These are phyloP conservation scores for Bilobella aurantiaca DNA, from an alignment of 1,140 invertebrate genomes.

Conservation along the genomic window DNA sequence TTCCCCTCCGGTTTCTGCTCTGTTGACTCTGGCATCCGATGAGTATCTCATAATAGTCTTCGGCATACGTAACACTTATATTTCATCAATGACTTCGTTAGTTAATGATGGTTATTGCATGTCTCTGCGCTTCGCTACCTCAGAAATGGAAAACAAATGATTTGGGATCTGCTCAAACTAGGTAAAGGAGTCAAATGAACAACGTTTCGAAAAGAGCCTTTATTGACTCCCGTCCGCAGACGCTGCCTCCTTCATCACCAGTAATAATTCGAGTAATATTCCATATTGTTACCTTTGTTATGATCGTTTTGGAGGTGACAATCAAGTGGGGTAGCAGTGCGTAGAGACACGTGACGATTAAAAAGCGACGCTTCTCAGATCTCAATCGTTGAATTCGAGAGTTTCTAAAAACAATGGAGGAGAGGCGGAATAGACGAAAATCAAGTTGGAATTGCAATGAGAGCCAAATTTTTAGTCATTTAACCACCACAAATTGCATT, in stretches of 20 bases:
- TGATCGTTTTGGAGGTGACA: background rate
- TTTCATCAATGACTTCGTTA: background rate
- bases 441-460: background rate
- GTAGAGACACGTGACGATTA: background rate
- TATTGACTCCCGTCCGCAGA: background rate
- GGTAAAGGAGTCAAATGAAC: background rate
- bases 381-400: too few species aligned
- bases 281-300: background rate
- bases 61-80: background rate
- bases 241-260: too few species aligned
- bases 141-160: background rate
- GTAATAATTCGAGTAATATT: too few species aligned
- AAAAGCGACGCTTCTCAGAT: background rate
- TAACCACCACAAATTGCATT: background rate
- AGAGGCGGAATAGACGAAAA: background rate
- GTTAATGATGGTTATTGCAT: background rate
- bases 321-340: background rate
- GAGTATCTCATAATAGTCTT: background rate
- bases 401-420: background rate
- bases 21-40: background rate
- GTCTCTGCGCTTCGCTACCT: background rate
- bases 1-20: background rate
- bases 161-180: background rate
- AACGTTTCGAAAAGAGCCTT: background rate
- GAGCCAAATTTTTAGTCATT: background rate